Evolutionary conservation across 2,888 invertebrate species (phyloP).

Genomic region (Erebia epiphron): DNA sequence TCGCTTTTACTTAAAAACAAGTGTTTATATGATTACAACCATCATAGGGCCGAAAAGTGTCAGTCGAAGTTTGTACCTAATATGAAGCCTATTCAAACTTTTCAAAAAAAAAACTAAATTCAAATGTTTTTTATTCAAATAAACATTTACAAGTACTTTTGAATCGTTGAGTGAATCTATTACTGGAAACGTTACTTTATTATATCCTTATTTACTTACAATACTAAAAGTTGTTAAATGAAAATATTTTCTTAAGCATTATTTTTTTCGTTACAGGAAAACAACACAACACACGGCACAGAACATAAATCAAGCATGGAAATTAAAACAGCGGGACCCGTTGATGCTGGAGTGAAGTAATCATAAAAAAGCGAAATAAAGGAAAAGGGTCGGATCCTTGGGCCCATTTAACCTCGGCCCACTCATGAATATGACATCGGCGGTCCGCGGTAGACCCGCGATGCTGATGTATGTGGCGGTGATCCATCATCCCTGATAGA

Average conservation of each 20-base stretch:
- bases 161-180: no score
- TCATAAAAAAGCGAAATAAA: conserved; percentile 58
- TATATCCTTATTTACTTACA: no score
- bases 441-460: conserved; percentile 58
- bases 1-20: no score
- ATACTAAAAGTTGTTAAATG: neutral
- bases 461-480: conserved; percentile 69
- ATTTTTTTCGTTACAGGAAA: conserved; percentile 66
- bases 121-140: no score
- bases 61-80: no score
- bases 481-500: conserved; percentile 66
- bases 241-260: neutral
- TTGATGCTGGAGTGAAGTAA: conserved; percentile 46
- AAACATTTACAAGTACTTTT: no score
- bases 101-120: no score
- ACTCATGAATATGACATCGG: conserved; percentile 80
- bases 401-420: conserved; percentile 45
- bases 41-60: no score
- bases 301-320: conserved; percentile 55
- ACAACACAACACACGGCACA: conserved; percentile 39
- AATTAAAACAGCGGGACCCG: conserved; percentile 48
- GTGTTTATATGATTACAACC: no score
- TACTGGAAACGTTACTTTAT: no score
- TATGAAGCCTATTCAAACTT: no score
- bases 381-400: conserved; percentile 48